Base-by-base conservation (phyloP, 2,113 vertebrate species). In the Ailurus styani region DNA sequence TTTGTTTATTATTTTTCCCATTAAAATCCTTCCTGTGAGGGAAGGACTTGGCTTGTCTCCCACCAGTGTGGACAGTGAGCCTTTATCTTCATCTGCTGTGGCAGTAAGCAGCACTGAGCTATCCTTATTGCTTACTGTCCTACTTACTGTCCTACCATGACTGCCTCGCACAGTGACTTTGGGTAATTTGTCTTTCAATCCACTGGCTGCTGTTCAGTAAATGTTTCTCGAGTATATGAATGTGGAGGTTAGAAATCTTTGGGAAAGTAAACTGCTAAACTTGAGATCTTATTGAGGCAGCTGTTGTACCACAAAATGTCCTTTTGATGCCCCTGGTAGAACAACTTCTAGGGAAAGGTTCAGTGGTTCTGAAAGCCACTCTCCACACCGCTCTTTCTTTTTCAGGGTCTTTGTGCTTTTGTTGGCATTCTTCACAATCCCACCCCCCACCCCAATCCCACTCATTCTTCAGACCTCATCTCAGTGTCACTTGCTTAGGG, bases 401-500 rank as follows among this genome's bases (percentile, higher is more conserved):
- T 54, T 66, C 47, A 50, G 27, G 42, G 42, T 52, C 64, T 86
- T 42, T 42, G 37, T 52, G 87, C 23, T 91, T 2, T 52, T 64
- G 47, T 81, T 70, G 55, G 54, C 34, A 9, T 45, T 55, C 55
- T 64, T 52, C 37, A 37, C 47, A 31, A 29, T 50, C 4, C 20
- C 37, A 0, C n/a, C 23, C 18, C 27, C 6, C 2, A 5, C 47
- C 34, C 31, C 23, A 10, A 0, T 60, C 47, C 79, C 47, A 1
- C 15, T 45, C 27, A 37, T 54, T 91, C 31, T 75, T 70, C 25
- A 77, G 1, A 78, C 7, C 13, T 70, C 21, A 29, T 87, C 21
- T 90, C 75, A 20, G 1, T 55, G 66, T n/a, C 86, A 27, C 23
- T 37, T 73, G 85, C 75, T 83, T 31, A 23, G 7, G 21, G 10